Evolutionary conservation across 2,797 vertebrate genomes (phyloP).

Genomic region (Leptoclinus maculatus): DNA sequence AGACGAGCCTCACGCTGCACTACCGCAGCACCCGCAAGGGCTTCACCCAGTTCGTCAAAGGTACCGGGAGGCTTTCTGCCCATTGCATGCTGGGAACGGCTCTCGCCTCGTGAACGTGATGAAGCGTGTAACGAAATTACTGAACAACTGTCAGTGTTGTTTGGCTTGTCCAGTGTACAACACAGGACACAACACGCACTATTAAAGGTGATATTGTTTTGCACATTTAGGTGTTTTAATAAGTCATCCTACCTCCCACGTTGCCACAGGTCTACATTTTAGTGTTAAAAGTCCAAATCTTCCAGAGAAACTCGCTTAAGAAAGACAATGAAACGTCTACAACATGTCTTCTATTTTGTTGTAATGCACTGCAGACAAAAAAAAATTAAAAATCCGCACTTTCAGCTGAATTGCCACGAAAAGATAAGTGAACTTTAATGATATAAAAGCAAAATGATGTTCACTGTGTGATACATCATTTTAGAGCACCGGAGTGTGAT

Average conservation of each 20-base stretch:
- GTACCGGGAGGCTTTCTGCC: slow-evolving; percentile 22
- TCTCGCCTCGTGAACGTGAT: background rate
- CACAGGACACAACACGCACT: background rate
- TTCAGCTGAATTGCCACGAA: background rate
- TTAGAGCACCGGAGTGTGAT: background rate
- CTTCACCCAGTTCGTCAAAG: slow-evolving; percentile 86
- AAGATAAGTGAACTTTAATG: background rate
- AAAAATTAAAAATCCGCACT: background rate
- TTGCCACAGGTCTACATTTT: background rate
- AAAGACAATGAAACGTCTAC: background rate
- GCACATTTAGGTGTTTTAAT: background rate
- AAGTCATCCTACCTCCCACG: background rate
- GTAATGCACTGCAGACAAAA: background rate
- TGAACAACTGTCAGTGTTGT: background rate
- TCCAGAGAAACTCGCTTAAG: background rate
- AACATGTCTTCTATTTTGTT: background rate
- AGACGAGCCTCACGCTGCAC: slow-evolving; percentile 83
- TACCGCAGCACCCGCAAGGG: slow-evolving; percentile 85
- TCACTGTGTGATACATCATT: background rate
- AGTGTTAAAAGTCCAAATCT: background rate
- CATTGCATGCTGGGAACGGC: background rate
- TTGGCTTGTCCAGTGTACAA: background rate
- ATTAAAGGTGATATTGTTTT: background rate
- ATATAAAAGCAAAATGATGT: background rate
- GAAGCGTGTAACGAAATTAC: background rate